Base-by-base conservation (phyloP, 2,888 invertebrate species). In the Cloeon dipterum region DNA sequence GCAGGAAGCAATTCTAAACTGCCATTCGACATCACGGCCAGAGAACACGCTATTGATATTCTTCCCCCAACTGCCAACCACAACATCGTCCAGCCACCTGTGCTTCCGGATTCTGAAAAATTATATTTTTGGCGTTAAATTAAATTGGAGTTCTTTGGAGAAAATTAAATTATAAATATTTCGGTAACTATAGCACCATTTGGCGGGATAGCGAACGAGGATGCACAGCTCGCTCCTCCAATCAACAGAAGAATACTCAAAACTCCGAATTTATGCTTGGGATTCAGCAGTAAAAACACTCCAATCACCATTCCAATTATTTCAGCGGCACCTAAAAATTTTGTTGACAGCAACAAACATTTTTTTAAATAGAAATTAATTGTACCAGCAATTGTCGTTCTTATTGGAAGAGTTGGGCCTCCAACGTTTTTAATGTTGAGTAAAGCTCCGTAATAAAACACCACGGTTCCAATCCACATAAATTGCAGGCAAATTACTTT, bases 391-490 rank as follows among this genome's bases (percentile, higher is more conserved):
- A 58, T 52, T 33, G 57, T 52, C 4, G 59, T 58, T 36, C 58
- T 59, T 1, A 52, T 45, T 13, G 48, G 51, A 10, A 60, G 47
- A 43, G 56, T 29, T 5, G 29, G 54, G 36, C 54, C 50, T 14
- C 61, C 60, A 42, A 60, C 57, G 16, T 56, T 56, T 41, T 59
- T 49, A 14, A 58, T 55, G 43, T 61, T 61, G 32, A 61, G 45
- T 26, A 61, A 43, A 50, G 57, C 57, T 18, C 60, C 61, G 50
- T 59, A 61, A 42, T 58, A 61, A 38, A 38, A 29, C 10, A 32
- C 26, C 11, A 39, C 21, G 11, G 39, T 39, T 14, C 26, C 20
- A 13, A 18, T 32, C 39, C 39, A 39, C 18, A 36, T 11, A 8
- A 39, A 10, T 23, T n/a, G n/a, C n/a, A n/a, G n/a, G n/a, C n/a